These are phyloP conservation scores for Oryzias melastigma DNA, from an alignment of 2,113 vertebrate species.

Conservation along the genomic window DNA sequence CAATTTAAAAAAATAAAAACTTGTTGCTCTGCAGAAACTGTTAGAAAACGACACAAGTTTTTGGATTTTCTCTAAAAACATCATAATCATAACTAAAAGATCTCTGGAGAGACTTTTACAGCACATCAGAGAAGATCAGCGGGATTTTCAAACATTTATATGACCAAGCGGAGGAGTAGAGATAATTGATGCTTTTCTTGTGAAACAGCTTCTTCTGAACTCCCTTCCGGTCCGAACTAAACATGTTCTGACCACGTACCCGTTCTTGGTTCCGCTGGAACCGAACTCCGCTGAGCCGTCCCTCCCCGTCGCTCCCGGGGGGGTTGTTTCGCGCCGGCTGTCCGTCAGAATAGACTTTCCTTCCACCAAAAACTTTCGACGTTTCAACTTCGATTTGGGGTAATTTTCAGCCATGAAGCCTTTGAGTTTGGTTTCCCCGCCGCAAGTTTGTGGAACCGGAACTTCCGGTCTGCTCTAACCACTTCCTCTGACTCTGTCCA, in stretches of 20 bases:
- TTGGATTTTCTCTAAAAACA: too few relatives aligned
- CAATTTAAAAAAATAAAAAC: too few relatives aligned
- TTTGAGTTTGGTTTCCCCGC: slow-evolving; percentile 17
- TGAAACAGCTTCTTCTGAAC: too few relatives aligned
- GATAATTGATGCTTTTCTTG: too few relatives aligned
- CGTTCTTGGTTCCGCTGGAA: not conserved
- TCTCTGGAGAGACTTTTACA: too few relatives aligned
- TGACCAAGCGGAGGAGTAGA: too few relatives aligned
- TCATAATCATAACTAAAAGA: too few relatives aligned
- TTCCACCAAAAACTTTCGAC: slow-evolving; percentile 47
- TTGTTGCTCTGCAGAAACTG: too few relatives aligned
- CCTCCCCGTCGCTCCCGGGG: not conserved
- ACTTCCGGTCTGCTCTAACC: slow-evolving; percentile 31
- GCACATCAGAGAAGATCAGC: too few relatives aligned
- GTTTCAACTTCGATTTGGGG: slow-evolving; percentile 57
- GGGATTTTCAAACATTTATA: too few relatives aligned
- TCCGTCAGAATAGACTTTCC: slow-evolving; percentile 1
- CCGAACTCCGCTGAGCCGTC: accelerated
- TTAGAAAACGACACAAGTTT: too few relatives aligned
- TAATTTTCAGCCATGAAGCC: slow-evolving; percentile 41
- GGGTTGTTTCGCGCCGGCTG: not conserved
- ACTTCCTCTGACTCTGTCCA: slow-evolving; percentile 32
- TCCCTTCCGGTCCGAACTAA: too few relatives aligned
- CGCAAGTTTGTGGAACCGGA: not conserved
- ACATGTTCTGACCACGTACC: not conserved